phyloP scores from a whole-genome alignment of 2,797 vertebrate genomes.

The Neosilurus mollespiculum region DNA sequence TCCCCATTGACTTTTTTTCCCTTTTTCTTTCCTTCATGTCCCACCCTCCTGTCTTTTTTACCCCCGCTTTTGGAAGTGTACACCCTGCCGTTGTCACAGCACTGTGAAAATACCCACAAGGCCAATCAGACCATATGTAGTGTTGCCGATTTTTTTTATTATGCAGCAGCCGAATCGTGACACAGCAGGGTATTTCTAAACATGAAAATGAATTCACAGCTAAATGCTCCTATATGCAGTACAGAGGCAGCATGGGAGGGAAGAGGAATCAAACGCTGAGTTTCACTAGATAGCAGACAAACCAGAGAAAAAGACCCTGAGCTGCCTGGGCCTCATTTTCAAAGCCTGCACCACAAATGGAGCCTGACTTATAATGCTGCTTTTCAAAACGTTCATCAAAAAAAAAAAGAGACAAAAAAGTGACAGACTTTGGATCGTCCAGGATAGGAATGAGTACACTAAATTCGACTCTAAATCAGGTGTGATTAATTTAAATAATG shows the following conservation, averaged over 20 bases:
- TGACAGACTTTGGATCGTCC: constrained; percentile 36
- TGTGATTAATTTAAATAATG: background rate
- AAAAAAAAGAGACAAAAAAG: background rate
- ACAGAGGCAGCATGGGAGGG: constrained; percentile 51
- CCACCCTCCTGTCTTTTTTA: constrained; percentile 3
- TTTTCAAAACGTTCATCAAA: background rate
- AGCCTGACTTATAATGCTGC: constrained; percentile 12
- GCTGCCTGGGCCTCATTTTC: constrained; percentile 31
- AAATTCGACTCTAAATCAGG: constrained; percentile 44
- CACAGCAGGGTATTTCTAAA: constrained; percentile 78
- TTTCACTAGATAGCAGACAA: constrained; percentile 56
- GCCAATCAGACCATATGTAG: constrained; percentile 68
- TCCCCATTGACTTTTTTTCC: constrained; percentile 34
- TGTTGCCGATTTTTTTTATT: constrained; percentile 67
- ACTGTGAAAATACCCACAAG: constrained; percentile 71
- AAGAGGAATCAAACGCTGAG: constrained; percentile 48
- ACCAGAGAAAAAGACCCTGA: constrained; percentile 28
- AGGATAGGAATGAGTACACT: constrained; percentile 55
- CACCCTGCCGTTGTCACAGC: constrained; percentile 55
- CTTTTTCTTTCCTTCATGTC: background rate
- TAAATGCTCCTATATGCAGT: constrained; percentile 78
- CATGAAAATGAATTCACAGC: constrained; percentile 78
- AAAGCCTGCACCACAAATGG: constrained; percentile 34
- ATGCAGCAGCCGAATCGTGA: constrained; percentile 70
- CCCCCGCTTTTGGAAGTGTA: constrained; percentile 45